phyloP scores from a whole-genome alignment of 1,140 invertebrate genomes.

The Bursaphelenchus mucronatus region DNA sequence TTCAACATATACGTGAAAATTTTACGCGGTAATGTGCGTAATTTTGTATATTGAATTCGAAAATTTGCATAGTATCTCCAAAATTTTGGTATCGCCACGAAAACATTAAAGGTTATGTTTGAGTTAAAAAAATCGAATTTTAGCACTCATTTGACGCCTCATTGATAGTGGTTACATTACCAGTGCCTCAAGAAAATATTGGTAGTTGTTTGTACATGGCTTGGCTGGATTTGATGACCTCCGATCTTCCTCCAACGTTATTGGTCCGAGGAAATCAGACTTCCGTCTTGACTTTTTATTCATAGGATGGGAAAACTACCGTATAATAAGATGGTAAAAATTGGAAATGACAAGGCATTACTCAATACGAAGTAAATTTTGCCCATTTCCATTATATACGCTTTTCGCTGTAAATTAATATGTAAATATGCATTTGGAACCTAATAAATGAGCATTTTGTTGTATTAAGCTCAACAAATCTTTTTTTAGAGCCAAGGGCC shows the following conservation, averaged over 20 bases:
- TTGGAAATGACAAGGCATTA: too few relatives aligned
- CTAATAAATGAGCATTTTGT: too few relatives aligned
- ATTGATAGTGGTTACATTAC: conserved; percentile 59
- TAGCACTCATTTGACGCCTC: conserved; percentile 29
- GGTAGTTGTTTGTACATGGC: conserved; percentile 63
- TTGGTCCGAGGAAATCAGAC: conserved; percentile 64
- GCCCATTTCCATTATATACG: too few relatives aligned
- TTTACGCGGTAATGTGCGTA: not conserved
- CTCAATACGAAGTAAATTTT: too few relatives aligned
- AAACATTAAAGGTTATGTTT: too few relatives aligned
- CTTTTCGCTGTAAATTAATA: too few relatives aligned
- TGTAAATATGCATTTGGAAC: too few relatives aligned
- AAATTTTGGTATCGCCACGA: too few relatives aligned
- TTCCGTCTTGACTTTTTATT: conserved; percentile 65
- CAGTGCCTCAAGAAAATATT: conserved; percentile 62
- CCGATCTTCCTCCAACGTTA: conserved; percentile 62
- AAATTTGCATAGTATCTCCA: not conserved
- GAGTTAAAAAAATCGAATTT: too few relatives aligned
- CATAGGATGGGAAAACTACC: conserved; percentile 36
- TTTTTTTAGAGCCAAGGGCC: too few relatives aligned
- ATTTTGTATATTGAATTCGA: not conserved
- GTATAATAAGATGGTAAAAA: too few relatives aligned
- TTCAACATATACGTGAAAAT: not conserved
- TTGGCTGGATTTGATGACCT: conserved; percentile 62
- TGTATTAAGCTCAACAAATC: too few relatives aligned